Conservation (phyloP, 1,140 invertebrate genomes). For the Calliphora vicina region DNA sequence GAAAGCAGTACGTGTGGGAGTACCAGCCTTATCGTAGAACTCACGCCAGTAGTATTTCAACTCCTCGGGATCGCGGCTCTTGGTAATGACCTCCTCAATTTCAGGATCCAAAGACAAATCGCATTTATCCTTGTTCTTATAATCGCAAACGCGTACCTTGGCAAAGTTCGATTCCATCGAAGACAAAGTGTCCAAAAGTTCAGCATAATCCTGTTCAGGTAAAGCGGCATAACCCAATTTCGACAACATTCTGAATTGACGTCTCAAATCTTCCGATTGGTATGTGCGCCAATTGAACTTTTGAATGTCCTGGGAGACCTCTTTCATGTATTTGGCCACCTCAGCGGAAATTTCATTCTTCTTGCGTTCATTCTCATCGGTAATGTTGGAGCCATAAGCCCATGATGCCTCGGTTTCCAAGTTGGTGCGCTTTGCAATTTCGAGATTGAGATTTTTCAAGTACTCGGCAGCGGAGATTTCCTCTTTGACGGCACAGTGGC, state of each 20-base stretch:
- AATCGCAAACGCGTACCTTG: constrained; percentile 81
- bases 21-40: constrained; percentile 79
- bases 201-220: constrained; percentile 70
- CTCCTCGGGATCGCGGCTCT: constrained; percentile 76
- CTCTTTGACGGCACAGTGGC: constrained; percentile 59
- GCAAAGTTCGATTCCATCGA: constrained; percentile 83
- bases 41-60: constrained; percentile 77
- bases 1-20: constrained; percentile 73
- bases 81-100: constrained; percentile 72
- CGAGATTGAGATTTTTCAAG: constrained; percentile 68
- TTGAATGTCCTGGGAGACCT: constrained; percentile 66
- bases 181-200: constrained; percentile 71
- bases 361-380: constrained; percentile 71
- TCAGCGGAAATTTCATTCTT: constrained; percentile 64
- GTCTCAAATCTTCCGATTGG: constrained; percentile 68
- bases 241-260: constrained; percentile 73
- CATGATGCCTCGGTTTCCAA: constrained; percentile 68
- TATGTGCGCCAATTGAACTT: constrained; percentile 72
- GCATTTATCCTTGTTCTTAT: constrained; percentile 72
- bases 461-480: constrained; percentile 70
- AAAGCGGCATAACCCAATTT: constrained; percentile 76
- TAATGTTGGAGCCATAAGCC: constrained; percentile 79
- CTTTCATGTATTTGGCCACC: constrained; percentile 57
- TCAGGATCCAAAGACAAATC: constrained; percentile 80
- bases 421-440: constrained; percentile 68